Evolutionary conservation across 2,113 vertebrate genomes (phyloP).

Genomic region (Pomatorhinus ruficollis): DNA sequence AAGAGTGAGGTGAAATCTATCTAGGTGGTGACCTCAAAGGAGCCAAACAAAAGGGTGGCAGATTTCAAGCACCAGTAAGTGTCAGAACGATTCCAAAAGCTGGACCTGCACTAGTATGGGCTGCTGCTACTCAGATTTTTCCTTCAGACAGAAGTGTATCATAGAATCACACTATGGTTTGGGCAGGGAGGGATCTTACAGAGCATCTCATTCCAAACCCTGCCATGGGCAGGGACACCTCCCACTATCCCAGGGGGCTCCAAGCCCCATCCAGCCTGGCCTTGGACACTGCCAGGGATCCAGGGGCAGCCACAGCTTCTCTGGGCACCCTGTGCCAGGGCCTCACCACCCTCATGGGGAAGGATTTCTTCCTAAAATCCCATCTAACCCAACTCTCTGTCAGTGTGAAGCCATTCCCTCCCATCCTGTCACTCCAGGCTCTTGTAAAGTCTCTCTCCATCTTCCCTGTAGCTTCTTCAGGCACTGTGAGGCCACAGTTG

Average conservation of each 20-base stretch:
- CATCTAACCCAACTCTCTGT: fast-evolving
- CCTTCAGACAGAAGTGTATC: background rate
- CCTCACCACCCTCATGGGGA: fast-evolving
- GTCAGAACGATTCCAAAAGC: background rate
- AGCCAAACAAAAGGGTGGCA: background rate
- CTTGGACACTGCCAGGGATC: background rate
- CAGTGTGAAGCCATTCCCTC: fast-evolving
- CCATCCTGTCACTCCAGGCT: fast-evolving
- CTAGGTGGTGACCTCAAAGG: background rate
- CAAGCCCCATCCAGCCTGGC: fast-evolving
- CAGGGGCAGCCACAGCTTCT: background rate
- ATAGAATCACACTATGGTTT: background rate
- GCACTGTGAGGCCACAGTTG: fast-evolving
- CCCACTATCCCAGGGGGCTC: fast-evolving
- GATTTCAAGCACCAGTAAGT: background rate
- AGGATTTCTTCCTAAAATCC: fast-evolving
- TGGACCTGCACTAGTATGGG: fast-evolving
- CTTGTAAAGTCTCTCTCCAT: no score
- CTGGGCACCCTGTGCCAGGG: background rate
- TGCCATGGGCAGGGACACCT: background rate
- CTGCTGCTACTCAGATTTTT: background rate
- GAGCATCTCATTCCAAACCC: no score
- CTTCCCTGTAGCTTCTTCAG: fast-evolving
- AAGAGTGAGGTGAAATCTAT: fast-evolving
- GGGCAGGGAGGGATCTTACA: background rate